Conservation (phyloP, 2,113 vertebrate species). For the Actinemys pallida region DNA sequence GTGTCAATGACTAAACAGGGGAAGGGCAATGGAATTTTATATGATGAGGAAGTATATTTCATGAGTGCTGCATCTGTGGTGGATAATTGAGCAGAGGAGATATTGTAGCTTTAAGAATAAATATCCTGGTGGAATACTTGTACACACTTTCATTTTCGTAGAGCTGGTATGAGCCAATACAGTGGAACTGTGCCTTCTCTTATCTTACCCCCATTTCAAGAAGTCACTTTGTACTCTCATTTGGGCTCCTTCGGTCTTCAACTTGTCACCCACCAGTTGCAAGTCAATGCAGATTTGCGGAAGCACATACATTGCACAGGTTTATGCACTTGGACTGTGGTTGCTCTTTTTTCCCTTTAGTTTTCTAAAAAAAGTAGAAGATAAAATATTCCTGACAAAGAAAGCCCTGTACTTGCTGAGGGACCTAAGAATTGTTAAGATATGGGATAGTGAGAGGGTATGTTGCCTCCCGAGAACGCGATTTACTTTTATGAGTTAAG, state of each 20-base stretch:
- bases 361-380: conserved; percentile 52
- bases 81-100: neutral
- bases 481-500: neutral
- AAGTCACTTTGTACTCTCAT: neutral
- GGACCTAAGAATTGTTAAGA: neutral
- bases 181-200: neutral
- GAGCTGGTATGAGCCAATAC: neutral
- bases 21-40: neutral
- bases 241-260: neutral
- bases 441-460: neutral
- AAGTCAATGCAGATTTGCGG: conserved; percentile 62
- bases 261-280: conserved; percentile 55
- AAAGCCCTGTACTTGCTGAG: neutral
- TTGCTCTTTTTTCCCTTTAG: conserved; percentile 45
- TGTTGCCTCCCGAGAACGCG: neutral
- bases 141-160: neutral
- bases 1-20: neutral
- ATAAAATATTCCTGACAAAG: conserved; percentile 22
- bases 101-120: neutral
- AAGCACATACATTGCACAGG: neutral
- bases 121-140: neutral
- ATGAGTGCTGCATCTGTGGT: neutral
- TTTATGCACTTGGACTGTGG: conserved; percentile 27
- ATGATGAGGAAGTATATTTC: neutral
- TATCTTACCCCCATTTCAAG: neutral